Evolutionary conservation across 2,888 invertebrate species (phyloP), one percentile per base, ranked within the genome.

Genomic region (Cheilosia pagana): DNA sequence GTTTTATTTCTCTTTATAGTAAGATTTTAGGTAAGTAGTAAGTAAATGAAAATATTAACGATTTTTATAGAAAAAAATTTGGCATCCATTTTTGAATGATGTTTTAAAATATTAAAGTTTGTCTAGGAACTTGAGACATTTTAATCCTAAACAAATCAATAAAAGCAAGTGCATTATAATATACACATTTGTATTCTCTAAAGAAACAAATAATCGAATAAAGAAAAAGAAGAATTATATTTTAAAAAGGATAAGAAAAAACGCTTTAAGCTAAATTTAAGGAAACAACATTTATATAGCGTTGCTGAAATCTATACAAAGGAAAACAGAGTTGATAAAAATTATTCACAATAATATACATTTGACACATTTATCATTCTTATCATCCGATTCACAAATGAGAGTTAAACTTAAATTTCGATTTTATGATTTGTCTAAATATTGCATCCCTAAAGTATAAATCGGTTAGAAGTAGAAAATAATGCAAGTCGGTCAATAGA

Each of bases 281-380:
- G 57, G 62, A 81, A 81, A 75, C 75, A 81, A 75, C 68, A 74
- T 81, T 81, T 74, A 81, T 63, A 57, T 79, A 81, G 53, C 67
- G 60, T 68, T 67, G 67, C 21, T 68, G 65, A 74, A 81, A 60
- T 68, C 67, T 74, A 53, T 79, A 63, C 60, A 79, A 62, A 79
- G 79, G 52, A 72, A 74, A 74, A 79, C 72, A 74, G 59, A 60
- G n/a, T 74, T 60, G 21, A 68, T 75, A 39, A 68, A 75, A 68
- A 81, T 28, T 81, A 81, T 75, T 75, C 74, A 81, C 81, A 81
- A 74, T 68, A 74, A 50, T 75, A 75, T 67, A 81, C 35, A 63
- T 79, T 72, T 76, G 74, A 74, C 75, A 74, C 75, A 63, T 75
- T 75, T 60, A 70, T 75, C 74, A 68, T 68, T 81, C 81, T 81